Evolutionary conservation across 2,888 invertebrate genomes (phyloP).

Genomic region (Anarsia innoxiella): DNA sequence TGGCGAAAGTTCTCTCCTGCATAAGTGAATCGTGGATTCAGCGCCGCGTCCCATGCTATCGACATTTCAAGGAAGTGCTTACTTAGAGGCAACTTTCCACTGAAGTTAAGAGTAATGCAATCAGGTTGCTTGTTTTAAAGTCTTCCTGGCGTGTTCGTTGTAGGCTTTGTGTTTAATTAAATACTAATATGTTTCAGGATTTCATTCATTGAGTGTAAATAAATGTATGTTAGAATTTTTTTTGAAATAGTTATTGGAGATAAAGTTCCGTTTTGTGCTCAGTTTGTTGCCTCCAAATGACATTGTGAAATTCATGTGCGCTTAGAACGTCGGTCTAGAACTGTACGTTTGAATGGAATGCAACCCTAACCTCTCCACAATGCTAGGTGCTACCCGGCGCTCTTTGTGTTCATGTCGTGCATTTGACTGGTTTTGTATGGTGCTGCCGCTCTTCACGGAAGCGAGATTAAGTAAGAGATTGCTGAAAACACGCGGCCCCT

Average conservation of each 20-base stretch:
- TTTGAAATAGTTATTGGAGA: too few species aligned
- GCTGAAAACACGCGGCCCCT: conserved; percentile 42
- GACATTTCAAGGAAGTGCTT: conserved; percentile 30
- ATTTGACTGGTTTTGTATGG: conserved; percentile 51
- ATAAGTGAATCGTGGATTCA: conserved; percentile 46
- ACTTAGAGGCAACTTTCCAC: conserved; percentile 27
- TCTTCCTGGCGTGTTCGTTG: too few species aligned
- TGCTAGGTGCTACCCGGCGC: conserved; percentile 45
- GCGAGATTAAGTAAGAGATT: conserved; percentile 51
- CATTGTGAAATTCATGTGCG: too few species aligned
- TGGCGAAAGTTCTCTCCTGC: conserved; percentile 33
- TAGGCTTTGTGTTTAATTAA: too few species aligned
- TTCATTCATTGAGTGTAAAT: too few species aligned
- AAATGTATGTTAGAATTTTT: too few species aligned
- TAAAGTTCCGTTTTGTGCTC: too few species aligned
- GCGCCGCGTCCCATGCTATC: conserved; percentile 24
- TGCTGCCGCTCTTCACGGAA: conserved; percentile 51
- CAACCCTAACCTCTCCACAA: conserved; percentile 34
- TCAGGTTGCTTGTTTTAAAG: too few species aligned
- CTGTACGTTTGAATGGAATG: neutral
- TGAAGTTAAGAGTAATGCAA: conserved; percentile 5
- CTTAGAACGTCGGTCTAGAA: too few species aligned
- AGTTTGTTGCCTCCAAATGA: too few species aligned
- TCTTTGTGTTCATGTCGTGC: conserved; percentile 58
- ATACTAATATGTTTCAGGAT: too few species aligned